A percentile compares a stretch with the other conserved stretches of the same genome.
These are phyloP conservation scores for Acanthurus tractus DNA, from an alignment of 2,797 vertebrate species.

Conservation along the genomic window DNA sequence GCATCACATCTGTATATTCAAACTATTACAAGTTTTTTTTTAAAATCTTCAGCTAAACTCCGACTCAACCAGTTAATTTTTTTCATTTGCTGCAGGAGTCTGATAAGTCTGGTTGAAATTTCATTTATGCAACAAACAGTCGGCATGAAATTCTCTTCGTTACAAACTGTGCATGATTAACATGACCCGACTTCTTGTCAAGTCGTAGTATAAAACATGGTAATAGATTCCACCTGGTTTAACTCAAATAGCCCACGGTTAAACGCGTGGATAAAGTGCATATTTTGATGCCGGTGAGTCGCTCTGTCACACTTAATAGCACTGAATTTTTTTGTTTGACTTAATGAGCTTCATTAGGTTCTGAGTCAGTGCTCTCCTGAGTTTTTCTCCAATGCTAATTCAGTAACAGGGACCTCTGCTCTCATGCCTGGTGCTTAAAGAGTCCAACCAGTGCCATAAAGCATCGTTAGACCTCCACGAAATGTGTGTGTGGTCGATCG, in stretches of 20 bases:
- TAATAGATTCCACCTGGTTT: slow-evolving; percentile 46
- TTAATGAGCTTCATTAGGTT: slow-evolving; percentile 60
- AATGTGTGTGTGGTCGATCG: background rate
- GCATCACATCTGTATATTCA: slow-evolving; percentile 28
- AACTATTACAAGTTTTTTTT: background rate
- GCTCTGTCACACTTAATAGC: slow-evolving; percentile 45
- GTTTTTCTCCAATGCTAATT: slow-evolving; percentile 27
- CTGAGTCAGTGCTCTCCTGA: slow-evolving; percentile 30
- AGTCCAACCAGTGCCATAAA: background rate
- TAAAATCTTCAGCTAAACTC: slow-evolving; percentile 9
- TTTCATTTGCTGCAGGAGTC: background rate
- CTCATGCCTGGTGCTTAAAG: slow-evolving; percentile 2
- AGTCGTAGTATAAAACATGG: slow-evolving; percentile 40
- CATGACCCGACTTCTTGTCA: slow-evolving; percentile 43
- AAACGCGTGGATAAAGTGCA: slow-evolving; percentile 37
- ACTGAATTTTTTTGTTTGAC: slow-evolving; percentile 50
- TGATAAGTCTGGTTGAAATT: slow-evolving; percentile 43
- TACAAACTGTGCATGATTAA: slow-evolving; percentile 54
- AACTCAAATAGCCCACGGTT: slow-evolving; percentile 37
- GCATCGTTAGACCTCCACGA: background rate
- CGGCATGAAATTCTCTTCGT: slow-evolving; percentile 50
- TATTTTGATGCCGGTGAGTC: slow-evolving; percentile 59
- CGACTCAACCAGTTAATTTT: background rate
- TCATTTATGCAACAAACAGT: slow-evolving; percentile 38
- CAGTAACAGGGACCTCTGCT: slow-evolving; percentile 15